Base-by-base conservation (phyloP, 2,888 invertebrate species). In the Notodonta ziczac region DNA sequence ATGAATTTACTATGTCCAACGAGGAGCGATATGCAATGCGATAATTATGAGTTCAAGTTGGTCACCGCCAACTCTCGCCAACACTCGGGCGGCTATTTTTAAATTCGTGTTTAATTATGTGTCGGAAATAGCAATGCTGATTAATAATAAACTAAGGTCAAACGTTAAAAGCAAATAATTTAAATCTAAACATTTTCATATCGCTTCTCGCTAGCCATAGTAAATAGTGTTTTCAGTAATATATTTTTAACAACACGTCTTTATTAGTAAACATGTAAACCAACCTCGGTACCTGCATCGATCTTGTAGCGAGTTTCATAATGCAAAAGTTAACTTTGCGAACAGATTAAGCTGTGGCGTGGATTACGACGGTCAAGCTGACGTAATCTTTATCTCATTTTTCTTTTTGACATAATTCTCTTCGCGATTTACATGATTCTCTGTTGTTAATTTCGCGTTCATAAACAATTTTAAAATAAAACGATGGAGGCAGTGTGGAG, bases 361-460 rank as follows among this genome's bases (percentile, higher is more conserved):
- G 56, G 56, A 56, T 56, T 56, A 56, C 9, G 56, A 44, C 44
- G 56, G 56, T 56, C 56, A 42, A 56, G 56, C 56, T 56, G 56
- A 56, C 56, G 44, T 56, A 56, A 56, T 56, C 56, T 56, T 56
- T 55, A 44, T 56, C 56, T 56, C 56, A 44, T 56, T 56, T 44
- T 44, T 56, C 56, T 56, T 56, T 56, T 44, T 44, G 56, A 56
- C 56, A 56, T 44, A 44, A 56, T 56, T 56, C 54, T 44, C 12
- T 24, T 13, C 24, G 44, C 24, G 55, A 52, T 55, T 40, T 40
- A 55, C 55, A 40, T 55, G 40, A 14, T 40, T 16, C n/a, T 40
- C 5, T 14, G 40, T 55, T 40, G 55, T 55, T 40, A 6, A 40
- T 55, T 55, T 35, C 14, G 55, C 7, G 14, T 13, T 40, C 55